Evolutionary conservation across 2,888 invertebrate species (phyloP), one percentile per base, ranked within the genome.

Genomic region (Hyposoter didymator): DNA sequence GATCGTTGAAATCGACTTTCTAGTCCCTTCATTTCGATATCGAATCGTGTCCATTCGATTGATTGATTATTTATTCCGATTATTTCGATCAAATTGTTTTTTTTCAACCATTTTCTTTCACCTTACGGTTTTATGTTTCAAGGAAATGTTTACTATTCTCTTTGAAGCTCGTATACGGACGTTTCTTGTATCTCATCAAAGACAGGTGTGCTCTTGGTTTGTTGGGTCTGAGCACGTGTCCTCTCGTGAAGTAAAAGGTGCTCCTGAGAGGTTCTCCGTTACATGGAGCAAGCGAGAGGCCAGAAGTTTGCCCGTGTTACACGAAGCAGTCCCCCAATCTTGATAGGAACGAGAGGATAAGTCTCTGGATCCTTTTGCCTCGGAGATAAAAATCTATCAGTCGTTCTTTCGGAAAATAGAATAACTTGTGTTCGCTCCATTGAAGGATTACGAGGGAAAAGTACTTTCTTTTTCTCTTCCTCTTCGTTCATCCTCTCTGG

Each of bases 321-420:
- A 67, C 14, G n/a, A n/a, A n/a, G n/a, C n/a, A 59, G 62, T 73
- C 47, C 43, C 39, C 59, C 22, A 55, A 81, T 84, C 81, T 73
- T 47, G 76, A 81, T 78, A 69, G 73, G 45, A 72, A 22, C 14
- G n/a, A 22, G 45, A 59, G 70, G 59, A 70, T 47, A 47, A 59
- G 12, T 17, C 55, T 55, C 43, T 49, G 28, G 81, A 84, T 78
- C 64, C 67, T 67, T 52, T 52, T 19, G n/a, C 45, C 28, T 55
- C 49, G 62, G 19, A 69, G 82, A 82, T 82, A 69, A 82, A 70
- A 70, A 82, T 78, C 84, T 66, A 39, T 52, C 62, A 49, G 12
- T 52, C 67, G 12, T 47, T 74, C 59, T 47, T 12, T 62, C 59
- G 66, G 72, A 72, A 84, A 84, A 80, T 76, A 73, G 72, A 80